Percentiles rank a stretch among this genome's conserved stretches.
Conservation (phyloP, 2,113 vertebrate species). For the Xenopus borealis region DNA sequence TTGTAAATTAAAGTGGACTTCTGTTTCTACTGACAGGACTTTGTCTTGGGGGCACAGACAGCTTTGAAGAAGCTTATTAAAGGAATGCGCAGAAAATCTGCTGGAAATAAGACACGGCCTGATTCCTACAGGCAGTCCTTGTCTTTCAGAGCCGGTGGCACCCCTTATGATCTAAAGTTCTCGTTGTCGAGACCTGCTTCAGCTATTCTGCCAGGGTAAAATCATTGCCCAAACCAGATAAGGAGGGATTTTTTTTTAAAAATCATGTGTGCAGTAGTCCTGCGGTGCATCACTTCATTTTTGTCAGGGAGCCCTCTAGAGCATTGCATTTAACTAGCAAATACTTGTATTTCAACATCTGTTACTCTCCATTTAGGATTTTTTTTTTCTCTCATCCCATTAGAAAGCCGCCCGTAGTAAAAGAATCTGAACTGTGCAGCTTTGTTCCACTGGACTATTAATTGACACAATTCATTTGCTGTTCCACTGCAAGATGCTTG, state of each 20-base stretch:
- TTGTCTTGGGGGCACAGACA: conserved; percentile 45
- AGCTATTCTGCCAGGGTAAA: conserved; percentile 13
- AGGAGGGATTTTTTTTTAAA: neutral
- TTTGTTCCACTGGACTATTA: neutral
- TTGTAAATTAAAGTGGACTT: conserved; percentile 26
- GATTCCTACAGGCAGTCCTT: conserved; percentile 47
- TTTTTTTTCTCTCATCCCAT: neutral
- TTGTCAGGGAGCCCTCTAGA: conserved; percentile 4
- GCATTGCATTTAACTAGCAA: neutral
- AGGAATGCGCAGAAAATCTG: conserved; percentile 59
- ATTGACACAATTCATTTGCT: neutral
- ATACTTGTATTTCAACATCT: conserved; percentile 18
- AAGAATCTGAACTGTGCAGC: neutral
- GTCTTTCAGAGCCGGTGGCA: conserved; percentile 59
- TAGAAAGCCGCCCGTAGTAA: neutral
- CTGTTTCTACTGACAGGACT: conserved; percentile 42
- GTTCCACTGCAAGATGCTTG: neutral
- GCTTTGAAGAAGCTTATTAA: conserved; percentile 34
- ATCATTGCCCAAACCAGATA: conserved; percentile 15
- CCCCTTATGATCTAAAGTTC: conserved; percentile 62
- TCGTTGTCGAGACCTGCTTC: conserved; percentile 40
- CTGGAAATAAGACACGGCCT: conserved; percentile 61
- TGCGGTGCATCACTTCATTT: conserved; percentile 10
- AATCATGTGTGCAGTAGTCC: conserved; percentile 1
- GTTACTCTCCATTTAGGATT: neutral